phyloP scores from a whole-genome alignment of 1,140 invertebrate genomes.

The Neodiprion virginianus region DNA sequence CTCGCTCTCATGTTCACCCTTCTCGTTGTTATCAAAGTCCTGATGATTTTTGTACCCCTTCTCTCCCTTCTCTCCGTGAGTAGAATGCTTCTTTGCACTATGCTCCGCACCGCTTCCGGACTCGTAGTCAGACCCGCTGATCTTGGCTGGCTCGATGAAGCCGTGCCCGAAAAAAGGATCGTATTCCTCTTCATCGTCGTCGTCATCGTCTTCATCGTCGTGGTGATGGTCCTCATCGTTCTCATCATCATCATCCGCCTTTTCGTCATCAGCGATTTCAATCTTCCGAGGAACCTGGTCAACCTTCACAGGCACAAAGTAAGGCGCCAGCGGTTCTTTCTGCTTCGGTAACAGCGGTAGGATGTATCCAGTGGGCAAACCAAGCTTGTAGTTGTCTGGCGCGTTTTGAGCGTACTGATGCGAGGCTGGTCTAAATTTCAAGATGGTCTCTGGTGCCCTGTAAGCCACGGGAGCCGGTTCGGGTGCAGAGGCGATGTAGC shows the following conservation, averaged over 20 bases:
- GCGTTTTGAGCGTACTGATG: slow-evolving; percentile 21
- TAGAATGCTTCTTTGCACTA: slow-evolving; percentile 64
- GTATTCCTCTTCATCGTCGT: slow-evolving; percentile 17
- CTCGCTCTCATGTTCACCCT: slow-evolving; percentile 47
- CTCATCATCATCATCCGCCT: slow-evolving; percentile 12
- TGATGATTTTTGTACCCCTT: slow-evolving; percentile 68
- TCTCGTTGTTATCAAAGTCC: slow-evolving; percentile 62
- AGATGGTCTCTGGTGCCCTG: slow-evolving; percentile 24
- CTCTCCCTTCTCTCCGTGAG: slow-evolving; percentile 64
- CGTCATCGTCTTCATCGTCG: slow-evolving; percentile 18
- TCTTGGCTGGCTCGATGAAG: not conserved
- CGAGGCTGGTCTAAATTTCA: slow-evolving; percentile 23
- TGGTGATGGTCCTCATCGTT: not conserved
- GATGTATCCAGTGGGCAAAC: slow-evolving; percentile 13
- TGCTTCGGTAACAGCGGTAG: slow-evolving; percentile 18
- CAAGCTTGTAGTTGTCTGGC: not conserved
- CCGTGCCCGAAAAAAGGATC: not conserved
- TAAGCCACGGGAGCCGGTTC: slow-evolving; percentile 41
- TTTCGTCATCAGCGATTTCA: slow-evolving; percentile 8
- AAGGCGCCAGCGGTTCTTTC: slow-evolving; percentile 26
- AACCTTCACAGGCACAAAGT: slow-evolving; percentile 17
- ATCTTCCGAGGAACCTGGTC: not conserved
- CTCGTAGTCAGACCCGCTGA: slow-evolving; percentile 49
- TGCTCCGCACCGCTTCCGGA: slow-evolving; percentile 59
- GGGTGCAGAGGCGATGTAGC: slow-evolving; percentile 28